Conservation (phyloP, 2,797 vertebrate genomes). For the Numenius phaeopus region DNA sequence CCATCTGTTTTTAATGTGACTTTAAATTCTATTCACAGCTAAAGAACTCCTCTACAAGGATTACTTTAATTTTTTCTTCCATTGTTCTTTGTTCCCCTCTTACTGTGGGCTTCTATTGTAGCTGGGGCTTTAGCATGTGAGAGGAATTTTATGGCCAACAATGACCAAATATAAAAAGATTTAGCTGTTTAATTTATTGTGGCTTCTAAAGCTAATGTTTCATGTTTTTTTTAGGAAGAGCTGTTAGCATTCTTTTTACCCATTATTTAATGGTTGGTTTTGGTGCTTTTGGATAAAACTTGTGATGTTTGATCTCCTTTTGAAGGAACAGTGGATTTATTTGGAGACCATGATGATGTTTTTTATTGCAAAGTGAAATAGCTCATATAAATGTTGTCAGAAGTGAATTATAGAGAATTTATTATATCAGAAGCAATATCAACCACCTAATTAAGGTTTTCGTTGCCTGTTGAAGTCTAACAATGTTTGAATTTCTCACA, state of each 20-base stretch:
- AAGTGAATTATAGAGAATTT: neutral
- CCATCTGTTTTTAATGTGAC: conserved; percentile 18
- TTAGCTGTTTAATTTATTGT: neutral
- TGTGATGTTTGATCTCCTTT: neutral
- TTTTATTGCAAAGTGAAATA: neutral
- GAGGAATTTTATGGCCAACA: neutral
- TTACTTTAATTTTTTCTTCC: neutral
- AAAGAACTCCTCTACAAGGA: neutral
- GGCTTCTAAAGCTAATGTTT: neutral
- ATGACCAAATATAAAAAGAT: neutral
- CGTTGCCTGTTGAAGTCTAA: neutral
- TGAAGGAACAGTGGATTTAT: neutral
- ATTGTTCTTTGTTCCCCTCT: neutral
- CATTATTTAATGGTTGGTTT: neutral
- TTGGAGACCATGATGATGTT: neutral
- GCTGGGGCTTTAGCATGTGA: neutral
- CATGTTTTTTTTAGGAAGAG: neutral
- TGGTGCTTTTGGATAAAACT: neutral
- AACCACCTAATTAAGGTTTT: neutral
- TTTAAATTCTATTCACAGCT: conserved; percentile 18
- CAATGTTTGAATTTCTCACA: neutral
- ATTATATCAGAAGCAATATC: neutral
- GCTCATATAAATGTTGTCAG: neutral
- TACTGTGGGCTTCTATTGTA: neutral
- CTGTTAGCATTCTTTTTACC: neutral